Conservation (phyloP, 2,888 invertebrate species). For the Cheilosia pagana region DNA sequence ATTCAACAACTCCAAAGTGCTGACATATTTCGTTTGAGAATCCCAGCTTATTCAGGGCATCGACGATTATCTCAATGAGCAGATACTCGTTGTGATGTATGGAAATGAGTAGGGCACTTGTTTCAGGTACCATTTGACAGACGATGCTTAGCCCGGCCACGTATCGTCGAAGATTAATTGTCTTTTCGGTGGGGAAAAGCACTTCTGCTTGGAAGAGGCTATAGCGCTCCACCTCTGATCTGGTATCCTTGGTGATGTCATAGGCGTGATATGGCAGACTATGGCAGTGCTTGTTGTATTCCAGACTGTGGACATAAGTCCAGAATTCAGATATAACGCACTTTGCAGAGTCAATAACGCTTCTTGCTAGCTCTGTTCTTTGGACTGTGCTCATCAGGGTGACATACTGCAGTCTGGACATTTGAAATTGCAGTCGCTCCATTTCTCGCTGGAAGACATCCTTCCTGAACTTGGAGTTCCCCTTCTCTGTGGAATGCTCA, state of each 20-base stretch:
- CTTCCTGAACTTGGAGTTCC: constrained; percentile 56
- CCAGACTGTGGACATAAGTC: constrained; percentile 79
- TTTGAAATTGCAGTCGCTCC: constrained; percentile 78
- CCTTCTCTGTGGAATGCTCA: constrained; percentile 74
- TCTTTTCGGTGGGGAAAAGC: constrained; percentile 78
- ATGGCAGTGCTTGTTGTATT: constrained; percentile 78
- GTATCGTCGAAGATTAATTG: constrained; percentile 79
- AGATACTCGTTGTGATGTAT: constrained; percentile 78
- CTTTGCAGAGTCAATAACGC: constrained; percentile 76
- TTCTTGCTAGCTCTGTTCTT: constrained; percentile 28
- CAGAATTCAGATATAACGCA: constrained; percentile 80
- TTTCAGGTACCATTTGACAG: constrained; percentile 76
- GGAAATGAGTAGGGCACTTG: constrained; percentile 74
- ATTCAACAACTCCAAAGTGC: constrained; percentile 80
- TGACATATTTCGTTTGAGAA: constrained; percentile 79
- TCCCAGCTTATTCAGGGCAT: constrained; percentile 79
- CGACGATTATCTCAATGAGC: constrained; percentile 79
- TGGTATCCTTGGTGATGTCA: constrained; percentile 74
- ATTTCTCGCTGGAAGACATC: constrained; percentile 79
- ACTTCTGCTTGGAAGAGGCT: constrained; percentile 76
- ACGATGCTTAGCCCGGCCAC: constrained; percentile 79
- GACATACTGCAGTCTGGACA: constrained; percentile 77
- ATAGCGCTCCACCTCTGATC: constrained; percentile 9
- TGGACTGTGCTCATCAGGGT: constrained; percentile 33
- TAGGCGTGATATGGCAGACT: constrained; percentile 79